Evolutionary conservation across 2,888 invertebrate genomes (phyloP).

Genomic region (Creontiades dilutus): DNA sequence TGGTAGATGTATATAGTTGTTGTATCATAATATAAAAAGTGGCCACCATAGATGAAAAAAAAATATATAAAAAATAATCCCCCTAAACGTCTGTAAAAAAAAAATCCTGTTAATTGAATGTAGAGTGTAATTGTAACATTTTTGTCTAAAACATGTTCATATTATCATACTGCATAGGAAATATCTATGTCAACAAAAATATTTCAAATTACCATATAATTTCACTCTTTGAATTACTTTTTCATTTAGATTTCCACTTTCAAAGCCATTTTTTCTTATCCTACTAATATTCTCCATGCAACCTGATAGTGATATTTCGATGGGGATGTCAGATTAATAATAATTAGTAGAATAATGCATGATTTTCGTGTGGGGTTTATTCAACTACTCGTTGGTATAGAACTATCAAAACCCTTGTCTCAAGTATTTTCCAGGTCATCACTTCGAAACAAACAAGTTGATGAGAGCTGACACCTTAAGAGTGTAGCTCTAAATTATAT

Average conservation of each 20-base stretch:
- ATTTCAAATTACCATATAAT: slow-evolving; percentile 11
- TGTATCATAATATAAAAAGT: slow-evolving; percentile 74
- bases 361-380: slow-evolving; percentile 39
- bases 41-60: slow-evolving; percentile 63
- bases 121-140: slow-evolving; percentile 45
- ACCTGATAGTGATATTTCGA: neutral
- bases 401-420: slow-evolving; percentile 26
- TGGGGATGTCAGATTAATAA: neutral
- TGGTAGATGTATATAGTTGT: slow-evolving; percentile 77
- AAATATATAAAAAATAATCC: neutral
- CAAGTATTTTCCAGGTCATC: slow-evolving; percentile 28
- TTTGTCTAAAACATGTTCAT: slow-evolving; percentile 50
- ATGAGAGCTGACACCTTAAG: neutral
- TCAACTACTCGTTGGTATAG: slow-evolving; percentile 23
- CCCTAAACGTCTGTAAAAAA: slow-evolving; percentile 64
- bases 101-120: slow-evolving; percentile 60
- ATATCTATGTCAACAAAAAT: slow-evolving; percentile 40
- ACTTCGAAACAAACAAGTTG: slow-evolving; percentile 4
- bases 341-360: slow-evolving; percentile 19
- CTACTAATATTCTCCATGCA: slow-evolving; percentile 14
- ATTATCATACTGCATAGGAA: slow-evolving; percentile 38
- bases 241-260: slow-evolving; percentile 9
- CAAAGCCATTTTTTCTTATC: neutral
- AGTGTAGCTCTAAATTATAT: neutral
- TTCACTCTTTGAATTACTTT: neutral